These are phyloP conservation scores for Neogale vison DNA, from an alignment of 2,113 vertebrate species.

Conservation along the genomic window DNA sequence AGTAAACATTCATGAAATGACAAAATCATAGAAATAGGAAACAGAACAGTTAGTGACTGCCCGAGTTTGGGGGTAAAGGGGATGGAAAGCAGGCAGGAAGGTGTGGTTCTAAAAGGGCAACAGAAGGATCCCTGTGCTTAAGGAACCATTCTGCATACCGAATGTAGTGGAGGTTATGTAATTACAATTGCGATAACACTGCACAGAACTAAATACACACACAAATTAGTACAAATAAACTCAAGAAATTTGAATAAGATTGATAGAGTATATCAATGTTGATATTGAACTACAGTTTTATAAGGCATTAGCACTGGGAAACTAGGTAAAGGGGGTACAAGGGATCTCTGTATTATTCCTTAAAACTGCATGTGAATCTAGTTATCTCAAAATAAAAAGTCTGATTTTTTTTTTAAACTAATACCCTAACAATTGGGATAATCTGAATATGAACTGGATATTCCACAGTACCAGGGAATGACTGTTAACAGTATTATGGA, in stretches of 20 bases:
- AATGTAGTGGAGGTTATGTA: not conserved
- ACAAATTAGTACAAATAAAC: not conserved
- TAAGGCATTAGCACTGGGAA: not conserved
- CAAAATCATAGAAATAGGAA: not conserved
- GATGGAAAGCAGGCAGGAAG: not conserved
- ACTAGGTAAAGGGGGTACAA: not conserved
- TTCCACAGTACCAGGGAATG: not conserved
- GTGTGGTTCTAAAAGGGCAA: not conserved
- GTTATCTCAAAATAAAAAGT: not conserved
- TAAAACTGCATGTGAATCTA: not conserved
- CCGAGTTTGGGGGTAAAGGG: not conserved
- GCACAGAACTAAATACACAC: not conserved
- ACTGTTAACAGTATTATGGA: not conserved
- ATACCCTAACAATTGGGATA: not conserved
- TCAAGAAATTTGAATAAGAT: not conserved
- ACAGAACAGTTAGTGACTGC: not conserved
- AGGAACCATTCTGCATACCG: not conserved
- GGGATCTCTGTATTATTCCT: not conserved
- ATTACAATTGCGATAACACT: not conserved
- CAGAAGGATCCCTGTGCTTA: not conserved
- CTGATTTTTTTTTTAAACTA: not conserved
- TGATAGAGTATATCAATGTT: not conserved
- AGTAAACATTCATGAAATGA: slow-evolving; percentile 6
- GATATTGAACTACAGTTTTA: not conserved
- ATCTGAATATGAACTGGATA: not conserved